Conservation (phyloP, 2,888 invertebrate genomes). For the Spisula subtruncata region DNA sequence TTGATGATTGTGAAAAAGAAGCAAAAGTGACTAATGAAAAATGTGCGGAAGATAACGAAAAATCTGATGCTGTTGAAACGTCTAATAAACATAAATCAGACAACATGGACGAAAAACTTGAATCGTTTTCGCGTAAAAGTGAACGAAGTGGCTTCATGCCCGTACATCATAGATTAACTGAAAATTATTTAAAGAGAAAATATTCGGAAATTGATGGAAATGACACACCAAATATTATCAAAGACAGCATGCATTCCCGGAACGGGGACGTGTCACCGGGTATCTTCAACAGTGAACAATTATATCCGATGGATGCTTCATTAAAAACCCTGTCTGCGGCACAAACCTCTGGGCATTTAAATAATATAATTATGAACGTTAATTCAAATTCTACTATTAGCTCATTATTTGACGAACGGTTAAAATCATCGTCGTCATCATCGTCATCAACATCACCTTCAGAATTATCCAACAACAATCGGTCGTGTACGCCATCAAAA, state of each 20-base stretch:
- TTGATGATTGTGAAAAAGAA: conserved; percentile 10
- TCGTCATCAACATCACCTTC: conserved; percentile 8
- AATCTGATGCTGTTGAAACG: background rate
- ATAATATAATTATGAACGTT: conserved; percentile 48
- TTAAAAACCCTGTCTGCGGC: conserved; percentile 55
- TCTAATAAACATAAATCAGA: background rate
- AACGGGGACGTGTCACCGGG: conserved; percentile 26
- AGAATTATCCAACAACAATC: background rate
- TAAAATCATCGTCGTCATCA: conserved; percentile 30
- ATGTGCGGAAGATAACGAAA: background rate
- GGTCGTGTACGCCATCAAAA: conserved; percentile 26
- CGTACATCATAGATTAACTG: conserved; percentile 50
- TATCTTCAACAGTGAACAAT: conserved; percentile 51
- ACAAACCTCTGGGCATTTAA: conserved; percentile 10
- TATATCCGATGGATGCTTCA: conserved; percentile 67
- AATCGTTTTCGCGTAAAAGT: conserved; percentile 6
- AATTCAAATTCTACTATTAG: conserved; percentile 33
- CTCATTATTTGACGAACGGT: conserved; percentile 48
- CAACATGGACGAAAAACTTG: background rate
- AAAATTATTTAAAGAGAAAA: conserved; percentile 55
- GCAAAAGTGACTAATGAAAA: background rate
- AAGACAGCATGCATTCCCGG: conserved; percentile 22
- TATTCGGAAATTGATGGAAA: conserved; percentile 41
- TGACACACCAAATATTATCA: conserved; percentile 28
- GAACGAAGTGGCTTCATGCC: conserved; percentile 44